Evolutionary conservation across 2,113 vertebrate genomes (phyloP).

Genomic region (Platysternon megacephalum): DNA sequence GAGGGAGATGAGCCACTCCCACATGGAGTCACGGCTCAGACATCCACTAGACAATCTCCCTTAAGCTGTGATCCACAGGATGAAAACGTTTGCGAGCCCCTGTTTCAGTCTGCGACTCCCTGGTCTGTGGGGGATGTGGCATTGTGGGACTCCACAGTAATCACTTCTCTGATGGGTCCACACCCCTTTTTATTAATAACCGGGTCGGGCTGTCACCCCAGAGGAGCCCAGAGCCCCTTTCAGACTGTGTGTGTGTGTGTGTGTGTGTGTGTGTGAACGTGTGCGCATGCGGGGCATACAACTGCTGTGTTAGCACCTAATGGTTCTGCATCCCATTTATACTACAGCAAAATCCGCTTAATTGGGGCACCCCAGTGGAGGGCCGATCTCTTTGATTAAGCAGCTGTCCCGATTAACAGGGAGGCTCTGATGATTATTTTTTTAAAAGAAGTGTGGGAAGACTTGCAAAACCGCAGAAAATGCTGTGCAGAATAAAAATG

Average conservation of each 20-base stretch:
- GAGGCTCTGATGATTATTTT: background rate
- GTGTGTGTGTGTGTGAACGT: background rate
- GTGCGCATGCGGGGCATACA: background rate
- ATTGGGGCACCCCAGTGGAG: background rate
- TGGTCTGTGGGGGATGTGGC: background rate
- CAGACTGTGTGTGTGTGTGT: background rate
- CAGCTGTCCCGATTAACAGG: background rate
- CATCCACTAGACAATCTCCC: background rate
- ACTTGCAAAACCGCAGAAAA: conserved; percentile 53
- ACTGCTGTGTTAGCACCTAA: accelerated
- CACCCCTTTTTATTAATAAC: background rate
- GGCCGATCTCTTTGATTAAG: background rate
- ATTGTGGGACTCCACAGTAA: background rate
- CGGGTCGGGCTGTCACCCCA: accelerated
- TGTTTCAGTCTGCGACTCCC: background rate
- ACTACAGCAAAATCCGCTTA: background rate
- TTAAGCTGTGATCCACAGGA: background rate
- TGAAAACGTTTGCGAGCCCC: background rate
- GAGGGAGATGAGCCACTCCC: background rate
- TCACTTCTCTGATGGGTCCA: background rate
- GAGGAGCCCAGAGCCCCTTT: accelerated
- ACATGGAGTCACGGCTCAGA: background rate
- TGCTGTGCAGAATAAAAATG: background rate
- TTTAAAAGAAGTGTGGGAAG: background rate
- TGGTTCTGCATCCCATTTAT: accelerated